Base-by-base conservation (phyloP, 2,113 vertebrate species). In the Hydropotes inermis region DNA sequence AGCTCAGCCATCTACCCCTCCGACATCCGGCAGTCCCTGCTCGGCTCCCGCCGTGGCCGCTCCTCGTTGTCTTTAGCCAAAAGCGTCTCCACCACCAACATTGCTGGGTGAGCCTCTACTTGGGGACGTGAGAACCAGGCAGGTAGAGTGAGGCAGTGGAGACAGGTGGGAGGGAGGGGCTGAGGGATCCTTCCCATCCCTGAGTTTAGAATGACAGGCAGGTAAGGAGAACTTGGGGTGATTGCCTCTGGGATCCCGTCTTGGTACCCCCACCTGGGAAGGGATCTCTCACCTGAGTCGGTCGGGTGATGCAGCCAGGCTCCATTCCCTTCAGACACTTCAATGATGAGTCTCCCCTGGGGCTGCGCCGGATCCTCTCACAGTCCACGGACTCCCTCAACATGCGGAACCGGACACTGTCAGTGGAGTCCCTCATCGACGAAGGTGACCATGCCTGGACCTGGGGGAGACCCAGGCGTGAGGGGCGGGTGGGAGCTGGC, bases 31-130 rank as follows among this genome's bases (percentile, higher is more conserved):
- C 99, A 99, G 89, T 99, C 99, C 3, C 98, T 99, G 93, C 99
- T 99, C 8, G 99, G 99, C 0, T 98, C 99, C 0, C 99, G 99
- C 14, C 99, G 99, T 0, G 99, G 99, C 47, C 99, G 99, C 2
- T 99, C 99, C 6, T 98, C 99, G 43, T 95, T 99, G 3, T 99
- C 99, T 7, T 98, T 99, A 43, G 99, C 99, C 97, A 99, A 99
- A 98, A 99, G 99, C 3, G 99, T 99, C 87, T 99, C 99, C 92
- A 99, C 99, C 84, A 99, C 99, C 98, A 99, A 99, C 97, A 99
- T 99, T n/a, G 98, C 99, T 1, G 99, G 99, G 99, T 99, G 97
- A 99, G 99, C 70, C 84, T 93, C 89, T 39, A 0, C 45, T 19
- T 0, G 39, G 96, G 79, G 55, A 52, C 3, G 25, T 90, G 64